Base-by-base conservation (phyloP, 1,140 invertebrate species). In the Anastatus disparis region DNA sequence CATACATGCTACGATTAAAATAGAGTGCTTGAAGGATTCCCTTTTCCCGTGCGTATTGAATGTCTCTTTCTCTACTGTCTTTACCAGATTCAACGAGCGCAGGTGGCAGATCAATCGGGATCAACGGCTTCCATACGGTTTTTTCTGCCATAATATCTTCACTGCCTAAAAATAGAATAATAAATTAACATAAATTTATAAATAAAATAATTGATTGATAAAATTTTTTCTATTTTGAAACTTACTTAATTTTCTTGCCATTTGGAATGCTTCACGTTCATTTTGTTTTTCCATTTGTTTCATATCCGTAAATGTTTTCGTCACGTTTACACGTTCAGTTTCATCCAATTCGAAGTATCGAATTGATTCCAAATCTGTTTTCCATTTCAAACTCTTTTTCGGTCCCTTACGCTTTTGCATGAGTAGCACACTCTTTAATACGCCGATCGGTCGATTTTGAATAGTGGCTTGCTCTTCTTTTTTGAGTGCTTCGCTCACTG, bases 321-420 rank as follows among this genome's bases (percentile, higher is more conserved):
- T 96, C 0, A 98, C 96, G 86, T 97, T 97, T 1, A 97, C 94
- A 79, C 96, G 90, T 86, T 98, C 96, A 3, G 92, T 97, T 85
- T 97, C 95, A 85, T 98, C 96, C 46, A 97, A 82, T 82, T 97
- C 95, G 83, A 98, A 98, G 79, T 93, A 96, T 75, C 92, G 90
- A 46, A 95, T 88, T 72, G 94, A 90, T 77, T 93, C 92, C 17
- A 98, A 85, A 59, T 96, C 91, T 9, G 89, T 88, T 77, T 92
- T 92, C 95, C 95, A 98, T 67, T 87, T 90, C 2, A 98, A 91
- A 74, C 87, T 89, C 82, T 96, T 95, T 77, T 96, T 96, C 0
- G 92, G 90, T 2, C 91, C 92, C 81, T 90, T 91, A 72, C 88
- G 85, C 76, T 91, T 91, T 69, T 92, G 89, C 71, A 90, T 87